Evolutionary conservation across 2,113 vertebrate genomes (phyloP), one percentile per base, ranked within the genome.

Genomic region (Peromyscus californicus): DNA sequence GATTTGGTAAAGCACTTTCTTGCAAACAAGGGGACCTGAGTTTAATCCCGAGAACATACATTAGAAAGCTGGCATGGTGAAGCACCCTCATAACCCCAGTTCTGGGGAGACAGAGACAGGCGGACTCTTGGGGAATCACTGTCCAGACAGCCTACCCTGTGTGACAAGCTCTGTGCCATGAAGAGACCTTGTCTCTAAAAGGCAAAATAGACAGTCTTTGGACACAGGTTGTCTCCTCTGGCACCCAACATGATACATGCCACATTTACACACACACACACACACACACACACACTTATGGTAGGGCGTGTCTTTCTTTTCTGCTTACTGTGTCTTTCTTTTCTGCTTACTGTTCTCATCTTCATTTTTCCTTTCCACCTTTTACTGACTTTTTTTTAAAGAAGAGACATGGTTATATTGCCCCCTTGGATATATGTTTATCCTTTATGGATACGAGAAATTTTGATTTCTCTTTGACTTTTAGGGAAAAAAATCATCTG

Each of bases 371-470:
- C 31, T 72, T 45, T 45, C 29, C 11, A 51, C 24, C 83, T 82
- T 33, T 8, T 0, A 48, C 11, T 0, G 15, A 31, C 1, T 3
- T 7, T 87, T 85, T 10, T 3, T 42, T 17, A 29, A 51, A 42
- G 3, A 12, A 70, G 80, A 65, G 7, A 26, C n/a, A 36, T n/a
- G 65, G 8, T 89, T 17, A 1, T 83, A 57, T 33, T 21, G 19
- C 24, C 57, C 86, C 76, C 17, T 89, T 22, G 79, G 17, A 69
- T 21, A 86, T 3, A 2, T 87, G 69, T 39, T 74, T 54, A 19
- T 83, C 15, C 12, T 57, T 65, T 79, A 45, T 86, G 36, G 59
- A 93, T 45, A 39, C 76, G 92, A 83, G 22, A 84, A 92, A 69
- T 29, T 21, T 82, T 87, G 9, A 74, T 87, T 82, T 90, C 15